Evolutionary conservation across 2,888 invertebrate species (phyloP), one percentile per base, ranked within the genome.

Genomic region (Caenorhabditis imperialis): DNA sequence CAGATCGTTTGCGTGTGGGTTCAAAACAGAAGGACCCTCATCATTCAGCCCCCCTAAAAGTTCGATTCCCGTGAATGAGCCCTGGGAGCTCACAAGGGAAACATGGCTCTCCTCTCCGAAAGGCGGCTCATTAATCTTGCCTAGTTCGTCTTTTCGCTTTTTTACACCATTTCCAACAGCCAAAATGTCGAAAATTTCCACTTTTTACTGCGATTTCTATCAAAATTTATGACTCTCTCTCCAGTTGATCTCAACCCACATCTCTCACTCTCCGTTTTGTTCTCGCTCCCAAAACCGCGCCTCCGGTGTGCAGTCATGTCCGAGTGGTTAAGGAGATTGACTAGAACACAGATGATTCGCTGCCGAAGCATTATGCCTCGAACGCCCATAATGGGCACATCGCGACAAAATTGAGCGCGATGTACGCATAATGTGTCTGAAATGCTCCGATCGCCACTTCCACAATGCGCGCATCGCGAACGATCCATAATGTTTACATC

Each of bases 321-420:
- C 80, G 76, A 80, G 81, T 73, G 77, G 76, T 81, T 71, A 80
- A 80, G 79, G n/a, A n/a, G n/a, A n/a, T n/a, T n/a, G n/a, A n/a
- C n/a, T n/a, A n/a, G n/a, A n/a, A n/a, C n/a, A n/a, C n/a, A n/a
- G n/a, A n/a, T n/a, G n/a, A n/a, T n/a, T n/a, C n/a, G n/a, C n/a
- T n/a, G n/a, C n/a, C n/a, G n/a, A n/a, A n/a, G n/a, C n/a, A n/a
- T n/a, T n/a, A n/a, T n/a, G n/a, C n/a, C n/a, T n/a, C n/a, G n/a
- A n/a, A n/a, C n/a, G n/a, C n/a, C n/a, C n/a, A n/a, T n/a, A n/a
- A n/a, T n/a, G n/a, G n/a, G n/a, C n/a, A n/a, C n/a, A n/a, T n/a
- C n/a, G n/a, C n/a, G n/a, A n/a, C n/a, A n/a, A n/a, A n/a, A n/a
- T n/a, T n/a, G n/a, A n/a, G n/a, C n/a, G n/a, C n/a, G n/a, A n/a